A percentile compares a stretch with the other conserved stretches of the same genome.
Conservation (phyloP, 2,113 vertebrate species). For the Neodontobutis hainanensis region DNA sequence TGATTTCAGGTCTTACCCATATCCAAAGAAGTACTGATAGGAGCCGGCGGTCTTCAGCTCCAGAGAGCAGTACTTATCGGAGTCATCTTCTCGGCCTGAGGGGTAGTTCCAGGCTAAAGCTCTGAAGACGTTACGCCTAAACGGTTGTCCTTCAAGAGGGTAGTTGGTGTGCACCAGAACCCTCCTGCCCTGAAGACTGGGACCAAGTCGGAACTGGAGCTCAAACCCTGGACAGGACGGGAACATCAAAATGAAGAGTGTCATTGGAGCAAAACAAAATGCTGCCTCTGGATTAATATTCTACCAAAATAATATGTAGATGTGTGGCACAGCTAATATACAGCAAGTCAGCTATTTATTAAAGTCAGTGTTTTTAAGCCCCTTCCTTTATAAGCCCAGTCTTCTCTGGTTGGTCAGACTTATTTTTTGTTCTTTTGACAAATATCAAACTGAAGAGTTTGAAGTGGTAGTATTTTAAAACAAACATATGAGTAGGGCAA, state of each 20-base stretch:
- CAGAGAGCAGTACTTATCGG: constrained; percentile 70
- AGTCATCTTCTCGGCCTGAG: constrained; percentile 68
- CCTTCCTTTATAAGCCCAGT: too few relatives aligned
- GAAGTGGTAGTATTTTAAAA: too few relatives aligned
- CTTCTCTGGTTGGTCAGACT: too few relatives aligned
- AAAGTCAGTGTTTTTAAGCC: too few relatives aligned
- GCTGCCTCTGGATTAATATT: too few relatives aligned
- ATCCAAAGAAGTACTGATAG: constrained; percentile 71
- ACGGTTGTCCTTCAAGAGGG: constrained; percentile 45
- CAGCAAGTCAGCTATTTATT: too few relatives aligned
- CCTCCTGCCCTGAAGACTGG: constrained; percentile 66
- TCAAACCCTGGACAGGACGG: constrained; percentile 59
- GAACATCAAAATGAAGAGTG: background rate
- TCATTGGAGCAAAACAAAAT: background rate
- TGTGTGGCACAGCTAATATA: too few relatives aligned
- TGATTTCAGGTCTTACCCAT: constrained; percentile 44
- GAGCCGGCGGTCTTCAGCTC: constrained; percentile 64
- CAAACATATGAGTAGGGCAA: too few relatives aligned
- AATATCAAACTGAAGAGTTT: too few relatives aligned
- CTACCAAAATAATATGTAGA: too few relatives aligned
- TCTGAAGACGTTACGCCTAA: constrained; percentile 42
- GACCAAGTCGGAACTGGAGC: constrained; percentile 72
- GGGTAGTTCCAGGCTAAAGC: constrained; percentile 63
- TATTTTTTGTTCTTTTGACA: too few relatives aligned
- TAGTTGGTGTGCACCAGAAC: constrained; percentile 69